A percentile compares a stretch with the other conserved stretches of the same genome.
Evolutionary conservation across 2,113 vertebrate genomes (phyloP).

Genomic region (Chloropsis hardwickii): DNA sequence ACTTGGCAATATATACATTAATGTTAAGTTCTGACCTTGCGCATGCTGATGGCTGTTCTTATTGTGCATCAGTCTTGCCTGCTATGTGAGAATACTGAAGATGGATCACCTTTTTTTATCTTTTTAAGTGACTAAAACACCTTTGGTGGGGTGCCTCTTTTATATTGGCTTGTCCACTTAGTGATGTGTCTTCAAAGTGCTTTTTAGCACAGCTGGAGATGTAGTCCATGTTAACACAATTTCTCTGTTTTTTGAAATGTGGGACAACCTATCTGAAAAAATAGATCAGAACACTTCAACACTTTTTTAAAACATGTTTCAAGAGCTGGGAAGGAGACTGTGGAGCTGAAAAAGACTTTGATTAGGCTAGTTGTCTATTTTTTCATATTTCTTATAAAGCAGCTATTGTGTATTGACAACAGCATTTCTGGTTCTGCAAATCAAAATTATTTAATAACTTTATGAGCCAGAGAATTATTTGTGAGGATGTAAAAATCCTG

Average conservation of each 20-base stretch:
- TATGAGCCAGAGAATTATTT: neutral
- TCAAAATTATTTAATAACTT: neutral
- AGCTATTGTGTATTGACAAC: neutral
- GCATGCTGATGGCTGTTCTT: neutral
- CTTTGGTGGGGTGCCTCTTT: neutral
- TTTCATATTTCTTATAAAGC: neutral
- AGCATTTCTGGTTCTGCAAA: neutral
- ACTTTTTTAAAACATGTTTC: neutral
- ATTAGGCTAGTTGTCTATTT: neutral
- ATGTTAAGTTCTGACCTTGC: neutral
- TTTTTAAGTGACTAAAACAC: neutral
- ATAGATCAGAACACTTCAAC: neutral
- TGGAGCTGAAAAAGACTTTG: neutral
- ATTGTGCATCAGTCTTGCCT: neutral
- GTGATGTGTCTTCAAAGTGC: neutral
- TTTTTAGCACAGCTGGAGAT: neutral
- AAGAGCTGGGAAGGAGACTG: neutral
- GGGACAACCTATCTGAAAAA: neutral
- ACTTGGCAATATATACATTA: neutral
- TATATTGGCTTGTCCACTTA: neutral
- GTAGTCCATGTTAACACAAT: neutral
- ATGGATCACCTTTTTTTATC: neutral
- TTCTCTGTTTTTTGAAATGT: neutral
- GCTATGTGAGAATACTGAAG: neutral
- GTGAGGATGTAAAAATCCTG: neutral